These are phyloP conservation scores for Diabrotica undecimpunctata DNA, from an alignment of 1,140 invertebrate species.

Conservation along the genomic window DNA sequence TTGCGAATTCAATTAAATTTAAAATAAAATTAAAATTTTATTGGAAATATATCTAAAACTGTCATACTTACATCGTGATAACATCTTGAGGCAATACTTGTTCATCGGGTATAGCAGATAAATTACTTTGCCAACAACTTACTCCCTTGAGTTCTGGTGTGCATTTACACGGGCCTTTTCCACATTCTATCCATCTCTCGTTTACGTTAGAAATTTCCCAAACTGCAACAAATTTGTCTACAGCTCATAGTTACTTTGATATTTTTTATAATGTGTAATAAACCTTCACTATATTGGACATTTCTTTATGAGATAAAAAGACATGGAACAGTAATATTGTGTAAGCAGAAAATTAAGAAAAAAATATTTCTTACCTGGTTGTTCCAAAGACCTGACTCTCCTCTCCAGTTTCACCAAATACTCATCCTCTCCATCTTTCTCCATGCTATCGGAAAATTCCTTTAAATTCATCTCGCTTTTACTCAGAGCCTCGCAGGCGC, in stretches of 20 bases:
- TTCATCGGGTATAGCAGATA: constrained; percentile 60
- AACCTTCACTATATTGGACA: no score
- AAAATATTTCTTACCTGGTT: constrained; percentile 54
- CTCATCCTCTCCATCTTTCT: constrained; percentile 30
- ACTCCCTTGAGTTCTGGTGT: constrained; percentile 60
- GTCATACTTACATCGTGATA: constrained; percentile 57
- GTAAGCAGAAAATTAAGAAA: background rate
- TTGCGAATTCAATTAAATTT: no score
- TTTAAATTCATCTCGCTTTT: constrained; percentile 31
- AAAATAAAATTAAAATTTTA: no score
- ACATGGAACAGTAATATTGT: no score
- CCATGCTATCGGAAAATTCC: constrained; percentile 34
- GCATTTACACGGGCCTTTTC: constrained; percentile 66
- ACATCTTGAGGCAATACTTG: constrained; percentile 68
- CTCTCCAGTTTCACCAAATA: constrained; percentile 56
- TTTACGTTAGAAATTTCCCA: constrained; percentile 62
- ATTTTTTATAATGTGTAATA: no score
- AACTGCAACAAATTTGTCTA: constrained; percentile 50
- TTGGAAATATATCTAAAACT: no score
- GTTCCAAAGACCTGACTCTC: constrained; percentile 67
- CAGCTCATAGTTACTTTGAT: no score
- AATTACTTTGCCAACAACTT: constrained; percentile 67
- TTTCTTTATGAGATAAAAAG: no score
- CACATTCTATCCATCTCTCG: constrained; percentile 68
- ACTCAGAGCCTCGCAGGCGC: constrained; percentile 34